Percentiles rank a stretch among this genome's conserved stretches.
These are phyloP conservation scores for Drosophila meridionalis DNA, from an alignment of 2,888 invertebrate species.

Conservation along the genomic window DNA sequence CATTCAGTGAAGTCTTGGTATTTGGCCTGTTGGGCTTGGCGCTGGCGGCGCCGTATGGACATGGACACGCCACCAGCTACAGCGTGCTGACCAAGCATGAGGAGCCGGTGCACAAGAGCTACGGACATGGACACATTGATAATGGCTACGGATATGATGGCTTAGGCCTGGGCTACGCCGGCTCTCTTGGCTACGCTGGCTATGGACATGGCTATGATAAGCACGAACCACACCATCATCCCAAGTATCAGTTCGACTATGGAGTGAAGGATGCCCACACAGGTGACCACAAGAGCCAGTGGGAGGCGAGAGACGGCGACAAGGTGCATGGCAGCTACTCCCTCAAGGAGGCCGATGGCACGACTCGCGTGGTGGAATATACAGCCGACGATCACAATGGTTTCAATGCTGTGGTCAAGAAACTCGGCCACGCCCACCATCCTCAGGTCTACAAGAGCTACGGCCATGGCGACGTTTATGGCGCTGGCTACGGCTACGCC, in stretches of 20 bases:
- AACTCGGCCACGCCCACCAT: conserved; percentile 84
- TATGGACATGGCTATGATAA: conserved; percentile 76
- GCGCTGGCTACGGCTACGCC: conserved; percentile 58
- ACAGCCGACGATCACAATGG: conserved; percentile 86
- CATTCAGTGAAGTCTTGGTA: conserved; percentile 51
- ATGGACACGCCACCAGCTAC: conserved; percentile 73
- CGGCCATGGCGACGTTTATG: conserved; percentile 59
- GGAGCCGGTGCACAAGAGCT: conserved; percentile 58
- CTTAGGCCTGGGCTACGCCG: conserved; percentile 26
- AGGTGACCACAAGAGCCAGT: conserved; percentile 86
- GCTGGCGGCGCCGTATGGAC: conserved; percentile 65
- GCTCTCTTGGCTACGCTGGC: conserved; percentile 26
- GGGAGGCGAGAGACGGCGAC: conserved; percentile 86
- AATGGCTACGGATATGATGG: conserved; percentile 37
- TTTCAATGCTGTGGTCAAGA: conserved; percentile 86
- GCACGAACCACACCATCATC: conserved; percentile 85
- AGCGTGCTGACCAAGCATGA: conserved; percentile 81
- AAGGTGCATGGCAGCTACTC: conserved; percentile 86
- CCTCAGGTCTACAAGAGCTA: conserved; percentile 75
- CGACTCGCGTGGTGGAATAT: conserved; percentile 86
- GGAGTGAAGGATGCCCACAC: conserved; percentile 86
- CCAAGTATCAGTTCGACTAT: conserved; percentile 85
- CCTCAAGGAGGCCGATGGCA: conserved; percentile 86
- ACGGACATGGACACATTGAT: conserved; percentile 39
- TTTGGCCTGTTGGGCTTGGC: conserved; percentile 54